phyloP scores from a whole-genome alignment of 2,113 vertebrate species.

The Corythoichthys intestinalis region DNA sequence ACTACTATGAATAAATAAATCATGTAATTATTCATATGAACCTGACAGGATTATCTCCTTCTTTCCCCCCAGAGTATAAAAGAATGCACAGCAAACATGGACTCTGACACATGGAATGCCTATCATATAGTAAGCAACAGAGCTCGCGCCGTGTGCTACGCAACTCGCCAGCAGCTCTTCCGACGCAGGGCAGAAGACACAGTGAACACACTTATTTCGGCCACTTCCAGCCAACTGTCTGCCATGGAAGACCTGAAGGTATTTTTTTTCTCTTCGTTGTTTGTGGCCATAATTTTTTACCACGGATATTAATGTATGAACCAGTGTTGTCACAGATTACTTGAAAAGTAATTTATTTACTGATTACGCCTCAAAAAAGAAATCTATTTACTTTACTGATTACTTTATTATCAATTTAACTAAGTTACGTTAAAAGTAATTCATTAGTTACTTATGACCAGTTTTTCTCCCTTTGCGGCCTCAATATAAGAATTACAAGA shows the following conservation, averaged over 20 bases:
- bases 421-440: no score
- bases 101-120: constrained; percentile 78
- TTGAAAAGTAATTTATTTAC: no score
- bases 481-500: no score
- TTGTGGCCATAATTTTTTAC: not conserved
- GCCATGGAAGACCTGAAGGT: constrained; percentile 79
- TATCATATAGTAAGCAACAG: constrained; percentile 83
- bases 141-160: constrained; percentile 77
- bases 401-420: no score
- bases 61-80: constrained; percentile 64
- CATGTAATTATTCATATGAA: not conserved
- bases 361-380: no score
- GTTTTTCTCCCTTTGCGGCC: no score
- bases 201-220: constrained; percentile 75
- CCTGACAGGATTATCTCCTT: not conserved
- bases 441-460: no score
- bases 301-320: no score
- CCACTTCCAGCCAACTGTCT: constrained; percentile 73
- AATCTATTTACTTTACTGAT: no score
- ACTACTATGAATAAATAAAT: no score
- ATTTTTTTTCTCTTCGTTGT: not conserved
- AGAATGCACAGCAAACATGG: constrained; percentile 77
- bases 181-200: constrained; percentile 71
- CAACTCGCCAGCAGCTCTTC: constrained; percentile 78
- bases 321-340: no score